Percentiles rank a stretch among this genome's conserved stretches.
These are phyloP conservation scores for Alosa sapidissima DNA, from an alignment of 2,797 vertebrate genomes.

Conservation along the genomic window DNA sequence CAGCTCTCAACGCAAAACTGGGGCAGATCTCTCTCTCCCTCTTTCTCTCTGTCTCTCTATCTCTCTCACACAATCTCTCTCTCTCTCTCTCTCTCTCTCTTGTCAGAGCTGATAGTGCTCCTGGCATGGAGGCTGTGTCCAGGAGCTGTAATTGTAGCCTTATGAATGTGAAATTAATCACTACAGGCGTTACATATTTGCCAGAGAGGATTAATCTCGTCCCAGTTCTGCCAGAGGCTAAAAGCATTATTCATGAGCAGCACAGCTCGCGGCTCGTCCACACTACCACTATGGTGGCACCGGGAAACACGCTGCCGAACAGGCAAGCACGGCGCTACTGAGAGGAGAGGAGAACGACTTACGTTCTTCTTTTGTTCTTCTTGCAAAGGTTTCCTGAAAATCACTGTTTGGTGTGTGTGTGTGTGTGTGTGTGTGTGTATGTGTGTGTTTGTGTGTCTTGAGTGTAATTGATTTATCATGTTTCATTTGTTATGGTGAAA, in stretches of 20 bases:
- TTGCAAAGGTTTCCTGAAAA: neutral
- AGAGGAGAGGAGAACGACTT: neutral
- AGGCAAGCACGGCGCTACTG: no score
- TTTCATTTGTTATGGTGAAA: no score
- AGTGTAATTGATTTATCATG: neutral
- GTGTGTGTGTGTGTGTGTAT: neutral
- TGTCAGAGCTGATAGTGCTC: neutral
- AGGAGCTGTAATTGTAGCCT: constrained; percentile 69
- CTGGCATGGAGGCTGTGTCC: constrained; percentile 55
- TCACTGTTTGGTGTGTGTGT: neutral
- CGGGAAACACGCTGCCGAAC: no score
- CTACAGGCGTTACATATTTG: constrained; percentile 66
- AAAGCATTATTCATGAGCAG: constrained; percentile 67
- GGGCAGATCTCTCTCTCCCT: constrained; percentile 2
- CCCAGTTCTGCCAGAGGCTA: constrained; percentile 69
- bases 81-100: neutral
- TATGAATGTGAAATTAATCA: constrained; percentile 74
- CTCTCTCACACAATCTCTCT: neutral
- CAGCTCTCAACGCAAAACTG: neutral
- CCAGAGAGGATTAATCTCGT: constrained; percentile 71
- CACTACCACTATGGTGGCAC: no score
- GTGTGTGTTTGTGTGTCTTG: neutral
- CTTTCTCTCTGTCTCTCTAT: neutral
- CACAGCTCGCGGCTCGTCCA: constrained; percentile 28
- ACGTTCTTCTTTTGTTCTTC: neutral